These are phyloP conservation scores for Sceloporus tristichus DNA, from an alignment of 2,113 vertebrate species.

Conservation along the genomic window DNA sequence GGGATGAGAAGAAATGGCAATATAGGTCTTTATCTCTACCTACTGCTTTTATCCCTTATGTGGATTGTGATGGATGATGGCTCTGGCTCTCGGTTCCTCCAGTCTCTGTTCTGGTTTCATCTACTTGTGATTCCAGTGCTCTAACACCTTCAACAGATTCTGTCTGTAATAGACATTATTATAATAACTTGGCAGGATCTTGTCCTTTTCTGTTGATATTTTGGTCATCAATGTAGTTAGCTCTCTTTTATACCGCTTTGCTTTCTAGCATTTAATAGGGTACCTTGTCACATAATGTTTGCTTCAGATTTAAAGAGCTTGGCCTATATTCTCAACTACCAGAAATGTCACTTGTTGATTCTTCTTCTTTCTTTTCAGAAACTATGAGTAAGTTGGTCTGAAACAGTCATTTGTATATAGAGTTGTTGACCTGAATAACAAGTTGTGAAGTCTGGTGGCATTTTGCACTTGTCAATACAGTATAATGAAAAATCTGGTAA, in stretches of 20 bases:
- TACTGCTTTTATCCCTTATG: not conserved
- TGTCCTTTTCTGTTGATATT: not conserved
- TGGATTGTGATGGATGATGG: not conserved
- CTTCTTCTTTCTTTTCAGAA: not conserved
- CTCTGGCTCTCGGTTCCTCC: not conserved
- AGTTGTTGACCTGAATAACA: not conserved
- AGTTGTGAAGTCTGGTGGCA: slow-evolving; percentile 3
- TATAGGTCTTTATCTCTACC: not conserved
- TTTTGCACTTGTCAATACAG: not conserved
- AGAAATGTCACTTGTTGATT: not conserved
- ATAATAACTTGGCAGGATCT: not conserved
- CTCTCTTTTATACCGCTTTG: not conserved
- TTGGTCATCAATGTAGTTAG: not conserved
- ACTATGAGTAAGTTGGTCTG: not conserved
- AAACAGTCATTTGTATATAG: not conserved
- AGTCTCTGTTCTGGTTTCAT: not conserved
- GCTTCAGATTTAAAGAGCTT: too few species aligned
- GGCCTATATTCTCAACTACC: too few species aligned
- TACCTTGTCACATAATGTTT: too few species aligned
- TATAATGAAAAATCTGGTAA: not conserved
- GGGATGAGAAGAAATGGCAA: not conserved
- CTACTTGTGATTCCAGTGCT: not conserved
- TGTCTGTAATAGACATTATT: not conserved
- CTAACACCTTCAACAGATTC: too few species aligned
- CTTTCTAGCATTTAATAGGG: not conserved